phyloP scores from a whole-genome alignment of 1,140 invertebrate species.

The Anthonomus grandis region DNA sequence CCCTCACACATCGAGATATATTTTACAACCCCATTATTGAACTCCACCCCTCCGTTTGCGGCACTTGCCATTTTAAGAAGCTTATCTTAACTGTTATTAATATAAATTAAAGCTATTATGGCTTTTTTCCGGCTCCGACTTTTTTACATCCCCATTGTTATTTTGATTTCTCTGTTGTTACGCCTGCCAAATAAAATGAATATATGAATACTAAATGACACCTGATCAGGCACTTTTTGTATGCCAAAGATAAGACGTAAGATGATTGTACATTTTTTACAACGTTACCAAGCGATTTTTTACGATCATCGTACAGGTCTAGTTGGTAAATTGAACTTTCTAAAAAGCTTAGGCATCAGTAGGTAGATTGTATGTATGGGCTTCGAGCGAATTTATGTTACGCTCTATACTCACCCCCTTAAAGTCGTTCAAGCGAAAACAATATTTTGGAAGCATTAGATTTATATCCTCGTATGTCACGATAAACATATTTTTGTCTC shows the following conservation, averaged over 20 bases:
- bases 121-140: conserved; percentile 6
- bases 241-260: conserved; percentile 18
- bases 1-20: too few species aligned
- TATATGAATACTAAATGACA: conserved; percentile 32
- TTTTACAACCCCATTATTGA: too few species aligned
- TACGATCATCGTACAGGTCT: too few species aligned
- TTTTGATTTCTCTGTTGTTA: conserved; percentile 28
- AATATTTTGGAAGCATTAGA: conserved; percentile 14
- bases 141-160: conserved; percentile 26
- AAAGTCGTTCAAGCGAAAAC: conserved; percentile 1
- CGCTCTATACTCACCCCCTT: conserved; percentile 1
- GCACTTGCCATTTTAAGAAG: conserved; percentile 28
- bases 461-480: conserved; percentile 19
- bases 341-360: too few species aligned
- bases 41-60: too few species aligned
- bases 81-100: conserved; percentile 31
- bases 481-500: conserved; percentile 18
- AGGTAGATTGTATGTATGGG: too few species aligned
- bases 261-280: conserved; percentile 24
- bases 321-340: too few species aligned
- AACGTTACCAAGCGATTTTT: conserved; percentile 15
- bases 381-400: conserved; percentile 6
- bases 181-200: conserved; percentile 28
- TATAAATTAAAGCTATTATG: conserved; percentile 28
- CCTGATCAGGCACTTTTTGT: conserved; percentile 24